These are phyloP conservation scores for Autographa gamma DNA, from an alignment of 2,888 invertebrate genomes.

Conservation along the genomic window DNA sequence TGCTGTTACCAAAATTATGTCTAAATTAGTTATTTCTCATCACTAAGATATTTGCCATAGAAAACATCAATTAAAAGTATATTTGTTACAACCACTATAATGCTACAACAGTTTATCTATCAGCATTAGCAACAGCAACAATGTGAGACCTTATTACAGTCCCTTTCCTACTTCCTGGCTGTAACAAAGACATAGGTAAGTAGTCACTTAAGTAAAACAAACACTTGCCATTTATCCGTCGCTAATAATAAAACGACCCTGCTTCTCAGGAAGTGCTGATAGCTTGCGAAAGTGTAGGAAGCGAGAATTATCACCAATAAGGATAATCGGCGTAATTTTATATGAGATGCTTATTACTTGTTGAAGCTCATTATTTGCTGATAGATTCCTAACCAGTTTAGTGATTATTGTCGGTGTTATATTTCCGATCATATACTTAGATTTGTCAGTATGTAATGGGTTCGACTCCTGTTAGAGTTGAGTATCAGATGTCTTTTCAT, in stretches of 20 bases:
- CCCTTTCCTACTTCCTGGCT: conserved; percentile 1
- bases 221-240: background rate
- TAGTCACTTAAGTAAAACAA: conserved; percentile 5
- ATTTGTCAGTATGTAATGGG: no score
- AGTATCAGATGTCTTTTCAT: no score
- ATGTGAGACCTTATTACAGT: background rate
- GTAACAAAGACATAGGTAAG: background rate
- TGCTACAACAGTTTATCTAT: background rate
- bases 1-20: no score
- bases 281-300: background rate
- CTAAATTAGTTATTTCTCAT: no score
- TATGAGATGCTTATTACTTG: background rate
- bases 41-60: background rate
- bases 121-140: background rate
- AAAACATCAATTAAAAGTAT: background rate
- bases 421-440: no score
- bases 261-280: background rate
- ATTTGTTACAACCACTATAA: background rate
- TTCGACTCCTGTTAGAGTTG: no score
- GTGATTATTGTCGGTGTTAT: no score
- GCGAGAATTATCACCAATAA: background rate
- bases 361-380: no score
- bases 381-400: no score
- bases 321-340: background rate
- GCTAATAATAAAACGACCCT: background rate